Evolutionary conservation across 2,797 vertebrate species (phyloP).

Genomic region (Centropyge bicolor): DNA sequence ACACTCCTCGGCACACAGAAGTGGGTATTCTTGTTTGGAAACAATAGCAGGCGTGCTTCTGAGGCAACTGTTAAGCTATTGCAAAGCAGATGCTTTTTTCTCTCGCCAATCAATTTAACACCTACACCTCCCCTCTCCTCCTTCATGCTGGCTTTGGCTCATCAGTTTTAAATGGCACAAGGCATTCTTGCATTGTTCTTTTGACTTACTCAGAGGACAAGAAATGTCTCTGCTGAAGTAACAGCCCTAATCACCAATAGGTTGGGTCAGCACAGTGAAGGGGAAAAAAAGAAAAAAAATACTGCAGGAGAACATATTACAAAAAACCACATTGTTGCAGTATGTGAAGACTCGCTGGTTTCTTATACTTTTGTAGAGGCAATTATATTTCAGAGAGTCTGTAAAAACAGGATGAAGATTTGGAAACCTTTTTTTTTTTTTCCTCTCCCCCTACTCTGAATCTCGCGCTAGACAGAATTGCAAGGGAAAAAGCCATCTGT

Average conservation of each 20-base stretch:
- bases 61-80: constrained; percentile 78
- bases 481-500: constrained; percentile 79
- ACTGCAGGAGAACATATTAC: constrained; percentile 30
- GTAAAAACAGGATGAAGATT: constrained; percentile 78
- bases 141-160: constrained; percentile 73
- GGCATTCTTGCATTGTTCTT: constrained; percentile 75
- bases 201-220: constrained; percentile 72
- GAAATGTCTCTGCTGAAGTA: constrained; percentile 65
- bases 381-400: constrained; percentile 74
- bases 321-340: constrained; percentile 42
- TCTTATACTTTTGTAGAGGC: constrained; percentile 46
- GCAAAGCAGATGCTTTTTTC: constrained; percentile 82
- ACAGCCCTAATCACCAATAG: constrained; percentile 66
- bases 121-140: constrained; percentile 77
- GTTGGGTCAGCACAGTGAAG: constrained; percentile 54
- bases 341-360: constrained; percentile 25
- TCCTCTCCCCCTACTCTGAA: constrained; percentile 47
- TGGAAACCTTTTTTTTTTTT: constrained; percentile 35
- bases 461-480: constrained; percentile 70
- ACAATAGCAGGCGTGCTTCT: constrained; percentile 78
- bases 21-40: constrained; percentile 81
- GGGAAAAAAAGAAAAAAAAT: constrained; percentile 7
- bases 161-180: constrained; percentile 78
- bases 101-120: constrained; percentile 83
- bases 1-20: constrained; percentile 74